Evolutionary conservation across 2,888 invertebrate species (phyloP).

Genomic region (Hypercompe scribonia): DNA sequence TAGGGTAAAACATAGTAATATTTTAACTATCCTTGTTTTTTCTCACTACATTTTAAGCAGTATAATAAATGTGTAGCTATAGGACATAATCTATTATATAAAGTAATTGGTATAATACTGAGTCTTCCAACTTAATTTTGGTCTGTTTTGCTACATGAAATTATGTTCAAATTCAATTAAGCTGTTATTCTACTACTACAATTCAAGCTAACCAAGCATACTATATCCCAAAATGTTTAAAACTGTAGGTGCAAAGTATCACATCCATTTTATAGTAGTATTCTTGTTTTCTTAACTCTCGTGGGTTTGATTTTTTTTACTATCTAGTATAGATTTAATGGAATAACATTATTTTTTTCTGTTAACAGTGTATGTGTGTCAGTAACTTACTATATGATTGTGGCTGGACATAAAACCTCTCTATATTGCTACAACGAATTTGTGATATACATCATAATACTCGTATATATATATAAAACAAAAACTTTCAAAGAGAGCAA

Average conservation of each 20-base stretch:
- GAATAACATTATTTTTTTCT: not conserved
- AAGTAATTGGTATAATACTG: not conserved
- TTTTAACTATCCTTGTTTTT: not conserved
- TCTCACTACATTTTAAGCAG: not conserved
- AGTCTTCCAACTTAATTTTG: not conserved
- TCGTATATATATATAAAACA: slow-evolving; percentile 1
- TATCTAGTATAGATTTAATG: not conserved
- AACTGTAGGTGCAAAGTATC: not conserved
- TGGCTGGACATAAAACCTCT: slow-evolving; percentile 1
- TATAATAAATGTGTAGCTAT: not conserved
- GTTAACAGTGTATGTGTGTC: not conserved
- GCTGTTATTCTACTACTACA: not conserved
- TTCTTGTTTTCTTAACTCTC: not conserved
- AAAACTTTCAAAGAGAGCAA: slow-evolving; percentile 33
- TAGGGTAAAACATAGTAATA: not conserved
- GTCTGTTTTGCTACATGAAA: not conserved
- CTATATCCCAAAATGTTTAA: not conserved
- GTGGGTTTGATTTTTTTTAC: not conserved
- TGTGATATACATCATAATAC: not conserved
- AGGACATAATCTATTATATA: not conserved
- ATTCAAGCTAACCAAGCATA: not conserved
- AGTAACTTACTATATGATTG: not conserved
- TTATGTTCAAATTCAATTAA: not conserved
- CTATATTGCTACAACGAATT: not conserved
- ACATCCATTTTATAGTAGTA: not conserved